Conservation (phyloP, 2,888 invertebrate species). For the Prostheceraeus crozeri region DNA sequence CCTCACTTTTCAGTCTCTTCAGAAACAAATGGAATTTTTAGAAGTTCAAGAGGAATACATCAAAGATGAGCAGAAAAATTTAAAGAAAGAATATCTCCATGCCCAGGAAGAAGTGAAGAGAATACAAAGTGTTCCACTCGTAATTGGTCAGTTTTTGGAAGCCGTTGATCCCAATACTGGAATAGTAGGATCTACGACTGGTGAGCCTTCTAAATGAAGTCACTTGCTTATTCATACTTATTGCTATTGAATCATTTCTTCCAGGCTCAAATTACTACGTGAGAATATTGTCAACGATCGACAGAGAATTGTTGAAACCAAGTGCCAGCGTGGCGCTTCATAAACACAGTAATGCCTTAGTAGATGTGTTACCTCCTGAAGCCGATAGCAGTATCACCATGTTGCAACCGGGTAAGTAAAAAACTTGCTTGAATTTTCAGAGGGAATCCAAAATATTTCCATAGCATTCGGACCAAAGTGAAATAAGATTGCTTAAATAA, state of each 20-base stretch:
- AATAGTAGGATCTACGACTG: constrained; percentile 94
- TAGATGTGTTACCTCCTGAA: constrained; percentile 95
- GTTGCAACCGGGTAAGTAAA: constrained; percentile 72
- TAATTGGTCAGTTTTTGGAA: constrained; percentile 97
- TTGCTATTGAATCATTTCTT: constrained; percentile 35
- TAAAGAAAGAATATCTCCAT: constrained; percentile 96
- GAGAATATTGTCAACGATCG: constrained; percentile 91
- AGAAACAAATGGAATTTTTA: constrained; percentile 87
- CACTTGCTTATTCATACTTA: constrained; percentile 13
- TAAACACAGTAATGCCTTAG: constrained; percentile 98
- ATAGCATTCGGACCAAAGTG: too few species aligned
- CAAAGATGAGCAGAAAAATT: constrained; percentile 94
- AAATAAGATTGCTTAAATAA: too few species aligned
- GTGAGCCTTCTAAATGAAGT: constrained; percentile 47
- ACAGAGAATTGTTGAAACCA: constrained; percentile 88
- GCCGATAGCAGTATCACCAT: constrained; percentile 98
- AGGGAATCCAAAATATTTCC: too few species aligned
- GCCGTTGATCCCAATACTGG: constrained; percentile 99
- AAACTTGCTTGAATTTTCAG: too few species aligned
- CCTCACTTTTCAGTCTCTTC: constrained; percentile 36
- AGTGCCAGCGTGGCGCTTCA: constrained; percentile 96
- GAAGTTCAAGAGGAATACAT: constrained; percentile 99
- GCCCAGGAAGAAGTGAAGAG: constrained; percentile 88
- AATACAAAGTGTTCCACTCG: constrained; percentile 94
- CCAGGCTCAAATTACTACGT: constrained; percentile 96